phyloP scores from a whole-genome alignment of 2,113 vertebrate genomes.

The Otis tarda region DNA sequence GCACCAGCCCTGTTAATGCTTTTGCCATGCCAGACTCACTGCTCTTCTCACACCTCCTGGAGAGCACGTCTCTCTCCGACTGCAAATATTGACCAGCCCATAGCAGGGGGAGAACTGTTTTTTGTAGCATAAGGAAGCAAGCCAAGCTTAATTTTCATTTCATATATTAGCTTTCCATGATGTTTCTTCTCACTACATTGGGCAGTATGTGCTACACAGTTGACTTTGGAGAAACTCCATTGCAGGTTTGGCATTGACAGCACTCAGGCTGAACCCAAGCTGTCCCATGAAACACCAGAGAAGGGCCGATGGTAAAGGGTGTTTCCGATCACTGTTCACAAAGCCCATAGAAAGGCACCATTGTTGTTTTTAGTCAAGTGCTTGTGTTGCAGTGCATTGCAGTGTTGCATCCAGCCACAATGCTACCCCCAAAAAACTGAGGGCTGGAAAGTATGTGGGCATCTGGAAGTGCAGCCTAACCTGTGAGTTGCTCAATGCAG shows the following conservation, averaged over 20 bases:
- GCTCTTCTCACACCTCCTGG: background rate
- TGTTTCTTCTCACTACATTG: background rate
- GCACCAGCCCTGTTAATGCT: background rate
- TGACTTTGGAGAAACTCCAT: background rate
- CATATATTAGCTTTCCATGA: background rate
- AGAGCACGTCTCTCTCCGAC: accelerated
- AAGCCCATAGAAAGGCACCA: background rate
- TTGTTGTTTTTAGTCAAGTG: background rate
- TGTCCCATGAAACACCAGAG: background rate
- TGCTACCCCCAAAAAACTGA: background rate
- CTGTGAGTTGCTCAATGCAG: background rate
- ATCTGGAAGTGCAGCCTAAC: background rate
- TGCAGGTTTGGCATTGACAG: background rate
- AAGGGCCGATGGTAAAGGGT: background rate
- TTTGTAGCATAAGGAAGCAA: background rate
- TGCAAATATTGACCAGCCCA: background rate
- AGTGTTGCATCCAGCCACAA: background rate
- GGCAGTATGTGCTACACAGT: background rate
- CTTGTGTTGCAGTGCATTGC: background rate
- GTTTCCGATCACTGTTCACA: background rate
- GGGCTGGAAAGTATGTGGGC: background rate
- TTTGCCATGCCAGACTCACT: background rate
- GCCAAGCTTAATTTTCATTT: background rate
- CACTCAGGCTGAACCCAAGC: background rate
- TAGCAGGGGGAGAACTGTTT: background rate